Base-by-base conservation (phyloP, 1,140 invertebrate genomes). In the Aplysia californica region DNA sequence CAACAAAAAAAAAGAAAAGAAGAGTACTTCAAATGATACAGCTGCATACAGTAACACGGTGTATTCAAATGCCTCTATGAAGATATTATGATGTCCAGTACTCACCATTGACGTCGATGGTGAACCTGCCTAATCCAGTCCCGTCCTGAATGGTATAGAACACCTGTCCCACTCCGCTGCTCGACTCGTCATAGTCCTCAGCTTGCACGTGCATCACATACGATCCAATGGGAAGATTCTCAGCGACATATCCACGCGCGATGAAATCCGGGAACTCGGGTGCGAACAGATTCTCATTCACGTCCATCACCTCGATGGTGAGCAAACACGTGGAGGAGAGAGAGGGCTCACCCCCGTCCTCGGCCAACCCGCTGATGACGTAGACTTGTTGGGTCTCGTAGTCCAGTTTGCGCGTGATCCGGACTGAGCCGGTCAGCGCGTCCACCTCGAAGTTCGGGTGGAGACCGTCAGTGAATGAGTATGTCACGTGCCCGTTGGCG, bases 41-140 rank as follows among this genome's bases (percentile, higher is more conserved):
- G n/a, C n/a, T n/a, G n/a, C n/a, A n/a, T n/a, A n/a, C n/a, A n/a
- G n/a, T n/a, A n/a, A n/a, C n/a, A n/a, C n/a, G n/a, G n/a, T n/a
- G n/a, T n/a, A n/a, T n/a, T n/a, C n/a, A n/a, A n/a, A n/a, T n/a
- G n/a, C n/a, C n/a, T n/a, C n/a, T n/a, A n/a, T n/a, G n/a, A n/a
- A n/a, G n/a, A n/a, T n/a, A n/a, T n/a, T n/a, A n/a, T n/a, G n/a
- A n/a, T n/a, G n/a, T n/a, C n/a, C 6, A 39, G 23, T 55, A 86
- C 92, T 92, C 90, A 97, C 96, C 97, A 92, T 95, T 92, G 85
- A 94, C 93, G 85, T 98, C 96, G 70, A 99, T 95, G 77, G 93
- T 92, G 91, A 99, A 99, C 69, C 94, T 92, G 26, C 97, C 96
- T 64, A 98, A 91, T 29, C 97, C 97, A 84, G 95, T 94, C 10